These are phyloP conservation scores for Agapostemon virescens DNA, from an alignment of 2,888 invertebrate species.

Conservation along the genomic window DNA sequence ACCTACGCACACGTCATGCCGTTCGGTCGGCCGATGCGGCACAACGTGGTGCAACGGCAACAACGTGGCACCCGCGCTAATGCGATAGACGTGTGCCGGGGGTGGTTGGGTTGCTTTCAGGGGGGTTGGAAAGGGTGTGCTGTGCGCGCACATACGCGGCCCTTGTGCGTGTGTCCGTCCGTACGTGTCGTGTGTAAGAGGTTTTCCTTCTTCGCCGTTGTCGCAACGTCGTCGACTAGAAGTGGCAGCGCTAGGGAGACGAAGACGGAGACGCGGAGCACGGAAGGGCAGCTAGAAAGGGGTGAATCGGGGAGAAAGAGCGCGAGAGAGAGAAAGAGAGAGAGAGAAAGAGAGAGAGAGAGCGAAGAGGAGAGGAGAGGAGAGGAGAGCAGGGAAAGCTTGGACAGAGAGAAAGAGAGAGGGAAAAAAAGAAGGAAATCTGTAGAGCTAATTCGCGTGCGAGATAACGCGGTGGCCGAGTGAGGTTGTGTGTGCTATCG, in stretches of 20 bases:
- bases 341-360: conserved; percentile 6
- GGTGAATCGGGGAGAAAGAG: not conserved
- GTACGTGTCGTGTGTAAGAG: conserved; percentile 62
- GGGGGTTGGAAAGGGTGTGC: not conserved
- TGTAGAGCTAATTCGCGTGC: conserved; percentile 80
- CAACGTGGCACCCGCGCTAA: conserved; percentile 65
- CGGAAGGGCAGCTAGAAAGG: conserved; percentile 28
- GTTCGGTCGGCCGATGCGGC: conserved; percentile 60
- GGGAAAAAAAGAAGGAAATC: conserved; percentile 72
- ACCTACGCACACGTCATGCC: conserved; percentile 59
- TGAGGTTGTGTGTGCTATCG: conserved; percentile 67
- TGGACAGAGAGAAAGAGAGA: conserved; percentile 30
- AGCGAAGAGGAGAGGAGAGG: conserved; percentile 22
- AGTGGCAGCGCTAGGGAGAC: conserved; percentile 59
- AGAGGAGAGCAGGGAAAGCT: conserved; percentile 14
- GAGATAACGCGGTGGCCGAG: conserved; percentile 75
- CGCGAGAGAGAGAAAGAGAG: not conserved
- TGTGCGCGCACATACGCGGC: too few species aligned
- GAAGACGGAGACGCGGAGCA: conserved; percentile 32
- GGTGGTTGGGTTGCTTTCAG: conserved; percentile 17
- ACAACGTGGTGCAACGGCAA: conserved; percentile 56
- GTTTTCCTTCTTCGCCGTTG: conserved; percentile 64
- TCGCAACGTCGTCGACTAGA: conserved; percentile 66
- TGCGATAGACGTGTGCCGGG: conserved; percentile 62
- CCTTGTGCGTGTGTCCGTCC: too few species aligned